A percentile compares a stretch with the other conserved stretches of the same genome.
Evolutionary conservation across 2,797 vertebrate species (phyloP).

Genomic region (Aldrovandia affinis): DNA sequence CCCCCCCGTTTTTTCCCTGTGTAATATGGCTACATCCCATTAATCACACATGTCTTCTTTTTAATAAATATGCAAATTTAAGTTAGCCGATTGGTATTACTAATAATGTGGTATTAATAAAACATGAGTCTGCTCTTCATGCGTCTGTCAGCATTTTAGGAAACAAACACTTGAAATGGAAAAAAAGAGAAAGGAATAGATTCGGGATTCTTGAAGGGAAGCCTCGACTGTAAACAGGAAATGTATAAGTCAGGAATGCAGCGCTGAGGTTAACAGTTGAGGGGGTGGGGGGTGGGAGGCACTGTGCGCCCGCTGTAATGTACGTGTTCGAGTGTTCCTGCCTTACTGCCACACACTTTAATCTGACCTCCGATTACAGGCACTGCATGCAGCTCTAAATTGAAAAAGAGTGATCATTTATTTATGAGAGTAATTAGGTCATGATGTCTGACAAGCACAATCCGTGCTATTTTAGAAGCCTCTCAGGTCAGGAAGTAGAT

Average conservation of each 20-base stretch:
- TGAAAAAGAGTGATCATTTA: constrained; percentile 83
- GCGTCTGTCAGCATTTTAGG: background rate
- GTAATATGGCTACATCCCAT: constrained; percentile 72
- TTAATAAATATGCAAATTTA: constrained; percentile 82
- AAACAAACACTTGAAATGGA: constrained; percentile 13
- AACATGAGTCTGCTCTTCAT: constrained; percentile 65
- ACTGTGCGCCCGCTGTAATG: constrained; percentile 35
- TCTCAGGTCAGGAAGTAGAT: constrained; percentile 73
- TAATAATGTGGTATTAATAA: constrained; percentile 78
- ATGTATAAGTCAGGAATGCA: background rate
- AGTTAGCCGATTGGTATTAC: constrained; percentile 77
- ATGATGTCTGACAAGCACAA: constrained; percentile 81
- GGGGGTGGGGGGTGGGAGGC: background rate
- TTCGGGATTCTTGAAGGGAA: background rate
- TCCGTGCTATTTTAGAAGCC: constrained; percentile 73
- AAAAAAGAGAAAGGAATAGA: background rate
- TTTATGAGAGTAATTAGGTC: constrained; percentile 87
- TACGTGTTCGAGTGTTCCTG: constrained; percentile 74
- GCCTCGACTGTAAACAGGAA: constrained; percentile 7
- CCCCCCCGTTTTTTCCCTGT: constrained; percentile 55
- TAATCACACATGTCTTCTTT: constrained; percentile 79
- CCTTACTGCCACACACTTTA: constrained; percentile 79
- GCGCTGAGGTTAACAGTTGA: background rate
- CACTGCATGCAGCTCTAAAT: constrained; percentile 81
- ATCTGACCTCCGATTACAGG: constrained; percentile 78